Conservation (phyloP, 2,888 invertebrate species). For the Xylocampa areola region DNA sequence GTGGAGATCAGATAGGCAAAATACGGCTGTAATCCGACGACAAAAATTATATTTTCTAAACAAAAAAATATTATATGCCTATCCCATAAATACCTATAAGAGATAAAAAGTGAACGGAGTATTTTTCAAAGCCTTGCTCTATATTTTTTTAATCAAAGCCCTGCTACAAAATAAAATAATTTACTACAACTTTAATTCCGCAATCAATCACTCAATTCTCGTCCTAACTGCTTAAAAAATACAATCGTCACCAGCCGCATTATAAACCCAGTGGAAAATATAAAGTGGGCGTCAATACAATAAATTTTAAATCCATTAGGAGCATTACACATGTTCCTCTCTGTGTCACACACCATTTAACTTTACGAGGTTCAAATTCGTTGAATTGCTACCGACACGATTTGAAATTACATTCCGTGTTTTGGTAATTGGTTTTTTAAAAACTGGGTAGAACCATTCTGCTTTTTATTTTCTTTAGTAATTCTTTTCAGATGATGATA, state of each 20-base stretch:
- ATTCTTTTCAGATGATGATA: too few relatives aligned
- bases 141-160: conserved; percentile 15
- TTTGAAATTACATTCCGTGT: conserved; percentile 66
- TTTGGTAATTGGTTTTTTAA: conserved; percentile 51
- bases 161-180: conserved; percentile 40
- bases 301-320: conserved; percentile 90
- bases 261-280: conserved; percentile 25
- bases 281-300: conserved; percentile 83
- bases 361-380: conserved; percentile 88
- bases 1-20: too few relatives aligned
- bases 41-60: too few relatives aligned
- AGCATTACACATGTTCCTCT: conserved; percentile 87
- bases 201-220: background rate
- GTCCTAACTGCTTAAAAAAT: conserved; percentile 21
- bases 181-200: conserved; percentile 2
- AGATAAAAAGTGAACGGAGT: background rate
- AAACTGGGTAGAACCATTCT: conserved; percentile 5
- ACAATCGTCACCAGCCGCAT: conserved; percentile 19
- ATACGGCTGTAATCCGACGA: too few relatives aligned
- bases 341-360: conserved; percentile 85
- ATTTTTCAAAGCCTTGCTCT: conserved; percentile 15
- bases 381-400: conserved; percentile 82
- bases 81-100: too few relatives aligned
- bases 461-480: background rate
- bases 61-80: too few relatives aligned